Conservation (phyloP, 2,113 vertebrate species). For the Perccottus glenii region DNA sequence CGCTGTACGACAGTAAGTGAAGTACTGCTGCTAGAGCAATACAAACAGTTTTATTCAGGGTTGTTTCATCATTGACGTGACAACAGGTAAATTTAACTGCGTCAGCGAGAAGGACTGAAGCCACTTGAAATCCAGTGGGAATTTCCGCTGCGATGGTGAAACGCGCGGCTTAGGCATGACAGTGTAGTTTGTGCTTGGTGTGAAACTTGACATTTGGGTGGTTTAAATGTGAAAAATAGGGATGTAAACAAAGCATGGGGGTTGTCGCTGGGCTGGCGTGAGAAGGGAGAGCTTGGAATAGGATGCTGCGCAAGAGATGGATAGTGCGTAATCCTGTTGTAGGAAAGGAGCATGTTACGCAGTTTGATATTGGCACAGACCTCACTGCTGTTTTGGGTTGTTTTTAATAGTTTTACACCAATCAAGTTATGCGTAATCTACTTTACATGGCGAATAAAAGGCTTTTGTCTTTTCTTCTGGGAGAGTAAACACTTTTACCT, state of each 20-base stretch:
- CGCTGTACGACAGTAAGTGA: too few species aligned
- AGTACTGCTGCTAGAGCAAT: background rate
- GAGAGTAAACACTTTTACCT: slow-evolving; percentile 15
- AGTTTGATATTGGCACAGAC: slow-evolving; percentile 60
- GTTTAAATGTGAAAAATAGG: slow-evolving; percentile 23
- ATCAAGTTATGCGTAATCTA: slow-evolving; percentile 4
- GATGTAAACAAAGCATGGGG: slow-evolving; percentile 65
- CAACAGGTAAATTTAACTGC: slow-evolving; percentile 80
- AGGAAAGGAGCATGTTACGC: slow-evolving; percentile 72
- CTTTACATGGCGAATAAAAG: slow-evolving; percentile 1
- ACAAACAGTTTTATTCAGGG: slow-evolving; percentile 24
- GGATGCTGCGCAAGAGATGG: slow-evolving; percentile 80
- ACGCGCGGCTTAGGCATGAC: slow-evolving; percentile 15
- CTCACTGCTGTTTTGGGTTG: background rate
- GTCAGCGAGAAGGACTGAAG: slow-evolving; percentile 73
- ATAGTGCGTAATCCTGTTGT: slow-evolving; percentile 73
- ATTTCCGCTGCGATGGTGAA: slow-evolving; percentile 63
- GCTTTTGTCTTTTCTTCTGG: slow-evolving; percentile 1
- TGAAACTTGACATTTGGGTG: slow-evolving; percentile 19
- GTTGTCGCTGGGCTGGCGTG: slow-evolving; percentile 60
- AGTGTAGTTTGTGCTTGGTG: slow-evolving; percentile 3
- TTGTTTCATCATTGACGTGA: slow-evolving; percentile 62
- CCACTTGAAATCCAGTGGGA: slow-evolving; percentile 61
- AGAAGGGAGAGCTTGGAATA: slow-evolving; percentile 66
- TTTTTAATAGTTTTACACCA: background rate